Conservation (phyloP, 2,113 vertebrate species). For the Anguilla rostrata region DNA sequence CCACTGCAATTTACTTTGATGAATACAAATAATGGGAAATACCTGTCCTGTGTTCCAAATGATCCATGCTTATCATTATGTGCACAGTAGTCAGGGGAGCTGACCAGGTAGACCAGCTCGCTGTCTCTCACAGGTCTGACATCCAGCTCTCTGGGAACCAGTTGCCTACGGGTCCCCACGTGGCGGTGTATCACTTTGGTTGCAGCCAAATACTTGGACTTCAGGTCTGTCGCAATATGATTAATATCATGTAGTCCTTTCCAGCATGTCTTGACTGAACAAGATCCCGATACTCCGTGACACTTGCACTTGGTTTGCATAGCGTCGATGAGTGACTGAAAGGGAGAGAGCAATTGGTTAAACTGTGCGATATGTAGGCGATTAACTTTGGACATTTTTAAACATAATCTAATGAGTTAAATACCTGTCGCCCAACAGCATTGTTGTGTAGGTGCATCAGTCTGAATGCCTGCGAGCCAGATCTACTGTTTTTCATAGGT, state of each 20-base stretch:
- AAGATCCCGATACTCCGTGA: slow-evolving; percentile 76
- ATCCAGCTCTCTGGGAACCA: slow-evolving; percentile 66
- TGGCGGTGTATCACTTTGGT: slow-evolving; percentile 67
- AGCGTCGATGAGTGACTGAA: slow-evolving; percentile 67
- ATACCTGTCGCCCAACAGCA: slow-evolving; percentile 66
- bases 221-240: slow-evolving; percentile 68
- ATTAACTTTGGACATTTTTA: neutral
- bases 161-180: slow-evolving; percentile 61
- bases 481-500: slow-evolving; percentile 52
- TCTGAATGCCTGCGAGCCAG: slow-evolving; percentile 44
- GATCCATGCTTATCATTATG: slow-evolving; percentile 63
- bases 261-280: slow-evolving; percentile 77
- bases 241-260: slow-evolving; percentile 65
- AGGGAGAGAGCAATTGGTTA: neutral
- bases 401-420: neutral
- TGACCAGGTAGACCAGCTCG: slow-evolving; percentile 71
- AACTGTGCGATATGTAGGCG: neutral
- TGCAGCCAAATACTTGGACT: slow-evolving; percentile 70
- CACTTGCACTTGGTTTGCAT: slow-evolving; percentile 74
- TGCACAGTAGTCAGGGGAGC: slow-evolving; percentile 70
- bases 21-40: neutral
- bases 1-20: neutral
- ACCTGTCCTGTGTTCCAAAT: slow-evolving; percentile 75
- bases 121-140: slow-evolving; percentile 60
- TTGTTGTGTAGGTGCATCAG: slow-evolving; percentile 73